Percentiles rank a stretch among this genome's conserved stretches.
Evolutionary conservation across 2,888 invertebrate species (phyloP).

Genomic region (Syrista parreyssii): DNA sequence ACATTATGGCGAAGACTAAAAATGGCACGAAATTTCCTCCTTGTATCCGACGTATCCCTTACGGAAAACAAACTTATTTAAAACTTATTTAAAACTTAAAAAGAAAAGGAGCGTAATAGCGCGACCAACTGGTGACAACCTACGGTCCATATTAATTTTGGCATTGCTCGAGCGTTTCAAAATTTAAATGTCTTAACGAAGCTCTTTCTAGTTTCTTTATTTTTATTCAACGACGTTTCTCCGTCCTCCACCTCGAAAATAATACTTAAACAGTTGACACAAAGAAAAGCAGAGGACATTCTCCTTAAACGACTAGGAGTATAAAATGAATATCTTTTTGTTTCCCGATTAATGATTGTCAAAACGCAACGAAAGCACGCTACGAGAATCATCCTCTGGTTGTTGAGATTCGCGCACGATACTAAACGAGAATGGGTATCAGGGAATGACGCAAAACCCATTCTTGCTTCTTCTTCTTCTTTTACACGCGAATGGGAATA

Average conservation of each 20-base stretch:
- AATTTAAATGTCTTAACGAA: background rate
- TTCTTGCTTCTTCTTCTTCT: background rate
- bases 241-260: background rate
- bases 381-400: background rate
- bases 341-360: background rate
- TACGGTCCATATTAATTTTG: background rate
- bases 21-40: constrained; percentile 35
- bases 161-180: background rate
- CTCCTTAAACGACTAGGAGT: background rate
- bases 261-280: background rate
- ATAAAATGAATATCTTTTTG: background rate
- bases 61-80: background rate
- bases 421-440: background rate
- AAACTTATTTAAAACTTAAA: too few relatives aligned
- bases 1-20: constrained; percentile 39
- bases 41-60: background rate
- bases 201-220: background rate
- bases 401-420: background rate
- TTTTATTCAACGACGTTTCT: background rate
- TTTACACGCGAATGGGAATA: background rate
- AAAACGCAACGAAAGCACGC: background rate
- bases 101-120: background rate
- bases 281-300: background rate
- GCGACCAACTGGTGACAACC: background rate
- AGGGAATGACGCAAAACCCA: background rate